Evolutionary conservation across 1,140 invertebrate species (phyloP).

Genomic region (Calycopis cecrops): DNA sequence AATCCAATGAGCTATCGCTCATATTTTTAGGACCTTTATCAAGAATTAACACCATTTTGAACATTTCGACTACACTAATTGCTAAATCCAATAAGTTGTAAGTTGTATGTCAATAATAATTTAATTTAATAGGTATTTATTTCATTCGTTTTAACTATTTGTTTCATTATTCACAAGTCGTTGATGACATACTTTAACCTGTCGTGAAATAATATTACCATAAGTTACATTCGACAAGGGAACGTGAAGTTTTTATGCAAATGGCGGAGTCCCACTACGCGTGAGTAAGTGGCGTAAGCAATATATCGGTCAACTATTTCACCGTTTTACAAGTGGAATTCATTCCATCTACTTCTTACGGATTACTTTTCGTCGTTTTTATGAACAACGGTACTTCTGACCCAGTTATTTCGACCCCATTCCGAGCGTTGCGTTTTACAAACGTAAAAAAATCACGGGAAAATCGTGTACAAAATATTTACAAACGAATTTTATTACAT

Average conservation of each 20-base stretch:
- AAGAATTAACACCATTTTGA: no score
- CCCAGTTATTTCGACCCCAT: slow-evolving; percentile 46
- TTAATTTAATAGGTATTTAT: no score
- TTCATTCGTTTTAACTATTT: no score
- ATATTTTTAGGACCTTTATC: no score
- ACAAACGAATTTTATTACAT: not conserved
- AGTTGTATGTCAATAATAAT: no score
- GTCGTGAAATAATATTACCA: no score
- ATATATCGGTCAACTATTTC: not conserved
- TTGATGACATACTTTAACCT: no score
- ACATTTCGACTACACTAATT: no score
- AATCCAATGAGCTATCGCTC: no score
- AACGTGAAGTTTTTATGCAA: slow-evolving; percentile 1
- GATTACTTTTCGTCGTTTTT: slow-evolving; percentile 38
- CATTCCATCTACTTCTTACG: not conserved
- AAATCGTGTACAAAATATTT: slow-evolving; percentile 7
- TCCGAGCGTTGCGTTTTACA: slow-evolving; percentile 23
- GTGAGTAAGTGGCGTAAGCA: not conserved
- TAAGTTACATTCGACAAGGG: no score
- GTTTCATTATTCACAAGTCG: no score
- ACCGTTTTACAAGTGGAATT: slow-evolving; percentile 5
- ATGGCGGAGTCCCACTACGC: slow-evolving; percentile 1
- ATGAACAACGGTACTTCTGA: slow-evolving; percentile 37
- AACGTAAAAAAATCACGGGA: not conserved
- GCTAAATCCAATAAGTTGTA: no score